Base-by-base conservation (phyloP, 2,888 invertebrate genomes). In the Osmoderma eremita region DNA sequence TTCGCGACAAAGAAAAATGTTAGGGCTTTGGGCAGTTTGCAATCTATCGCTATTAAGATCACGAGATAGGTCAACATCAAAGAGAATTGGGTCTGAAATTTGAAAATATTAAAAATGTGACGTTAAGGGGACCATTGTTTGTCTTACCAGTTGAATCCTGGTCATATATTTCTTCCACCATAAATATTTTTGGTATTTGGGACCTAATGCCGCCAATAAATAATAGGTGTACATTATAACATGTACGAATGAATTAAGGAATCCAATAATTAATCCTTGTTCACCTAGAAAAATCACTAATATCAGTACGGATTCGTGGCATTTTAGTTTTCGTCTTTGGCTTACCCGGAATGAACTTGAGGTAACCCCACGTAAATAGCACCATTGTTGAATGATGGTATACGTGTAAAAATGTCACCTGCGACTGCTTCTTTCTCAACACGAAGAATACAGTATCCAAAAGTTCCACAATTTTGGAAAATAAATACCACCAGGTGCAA, bases 121-220 rank as follows among this genome's bases (percentile, higher is more conserved):
- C 24, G 13, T 36, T 8, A n/a, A 58, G 39, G 36, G 3, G 38
- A 10, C 4, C 10, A 20, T 20, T 38, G 49, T 24, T 24, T 51
- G 54, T n/a, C 69, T 67, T 82, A 94, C 91, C 83, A 97, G 86
- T 83, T 97, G 97, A 77, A 96, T 83, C 62, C 88, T 87, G 3
- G 97, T 97, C 76, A 97, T 88, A 80, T 97, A 93, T 76, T 88
- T 92, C 81, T 97, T 97, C 97, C 97, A 97, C 96, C 96, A 97
- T 17, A 97, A 83, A 78, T 92, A 94, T 78, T 94, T 94, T 80
- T 93, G 93, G 79, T 93, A 91, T 73, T 90, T 85, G 0, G 96
- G 95, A 3, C 97, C 97, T 68, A 96, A 85, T 0, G 94, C 95
- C 0, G 96, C 88, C 71, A 97, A 84, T 76, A 95, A 86, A 81